Base-by-base conservation (phyloP, 1,140 invertebrate genomes). In the Heliconius nattereri region DNA sequence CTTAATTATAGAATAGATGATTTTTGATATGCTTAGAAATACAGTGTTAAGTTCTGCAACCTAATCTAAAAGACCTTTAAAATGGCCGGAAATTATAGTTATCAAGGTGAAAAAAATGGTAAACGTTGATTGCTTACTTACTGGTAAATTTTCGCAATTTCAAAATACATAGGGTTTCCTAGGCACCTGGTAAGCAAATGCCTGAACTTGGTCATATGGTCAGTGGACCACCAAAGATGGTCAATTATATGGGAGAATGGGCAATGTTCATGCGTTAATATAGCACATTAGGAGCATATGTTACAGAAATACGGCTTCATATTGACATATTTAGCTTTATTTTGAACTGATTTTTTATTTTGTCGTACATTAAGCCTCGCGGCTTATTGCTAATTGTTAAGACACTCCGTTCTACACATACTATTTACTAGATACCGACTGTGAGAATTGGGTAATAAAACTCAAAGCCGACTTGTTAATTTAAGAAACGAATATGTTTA, bases 241-340 rank as follows among this genome's bases (percentile, higher is more conserved):
- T 6, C 81, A 84, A 87, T 89, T 85, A 82, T 45, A 90, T 90
- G 89, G 89, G 89, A 90, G 89, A 87, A 29, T 83, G 83, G 78
- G 37, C 84, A 83, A 85, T 86, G 76, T 80, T 75, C 73, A 81
- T 40, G 66, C 66, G 60, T 73, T 80, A 66, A 81, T 54, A 54
- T 70, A 49, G 45, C 52, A 29, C 23, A 20, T 74, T 49, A 32
- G 52, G 70, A 20, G 35, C 72, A 79, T 23, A 29, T 75, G 66
- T n/a, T 60, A 60, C 29, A 49, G 9, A 3, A 45, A 16, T 66
- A 79, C 54, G 81, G 75, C 79, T 82, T 80, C 75, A 13, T 26
- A 66, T 29, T 29, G 11, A 66, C 60, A 66, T 23, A 66, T 66
- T 66, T 29, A 26, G 23, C 5, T 66, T 66, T 26, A 26, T 66